Base-by-base conservation (phyloP, 1,140 invertebrate genomes). In the Orius insidiosus region DNA sequence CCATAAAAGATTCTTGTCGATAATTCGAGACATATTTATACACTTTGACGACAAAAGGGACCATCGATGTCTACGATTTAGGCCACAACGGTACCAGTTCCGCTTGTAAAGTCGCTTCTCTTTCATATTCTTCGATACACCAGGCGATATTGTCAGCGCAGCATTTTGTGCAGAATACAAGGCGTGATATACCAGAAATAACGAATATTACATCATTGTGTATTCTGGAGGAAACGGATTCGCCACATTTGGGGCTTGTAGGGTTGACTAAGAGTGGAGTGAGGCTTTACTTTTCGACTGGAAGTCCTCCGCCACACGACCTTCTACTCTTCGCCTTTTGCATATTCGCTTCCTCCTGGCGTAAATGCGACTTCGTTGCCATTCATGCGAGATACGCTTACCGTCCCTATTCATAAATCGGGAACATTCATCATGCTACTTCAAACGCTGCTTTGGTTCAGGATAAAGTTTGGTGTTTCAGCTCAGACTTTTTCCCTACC, bases 261-360 rank as follows among this genome's bases (percentile, higher is more conserved):
- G 92, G 85, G n/a, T 74, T 95, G 2, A 92, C 89, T 33, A 76
- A 89, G 54, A 80, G 82, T 52, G 93, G 92, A 32, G 81, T 87
- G 4, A 71, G 92, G 49, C 70, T 96, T 44, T 97, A 94, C 65
- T 89, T 95, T 54, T 80, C 76, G 14, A 76, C 80, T 30, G 69
- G 69, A 35, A 66, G 66, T 50, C 63, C 64, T 7, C 19, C 50
- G n/a, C 38, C 48, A n/a, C 34, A 47, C 60, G 65, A 47, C 83
- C 86, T 1, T 71, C 70, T 48, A 76, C 77, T 49, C 64, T 93
- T 1, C 71, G 76, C 24, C 61, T 96, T 45, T 65, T 88, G 13
- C 93, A 97, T 65, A 83, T 96, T 2, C 71, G 93, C 19, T 66
- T 96, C 92, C 93, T 39, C 90, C 93, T 24, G 24, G 24, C 24